These are phyloP conservation scores for Ellobius talpinus DNA, from an alignment of 2,113 vertebrate species.

Conservation along the genomic window DNA sequence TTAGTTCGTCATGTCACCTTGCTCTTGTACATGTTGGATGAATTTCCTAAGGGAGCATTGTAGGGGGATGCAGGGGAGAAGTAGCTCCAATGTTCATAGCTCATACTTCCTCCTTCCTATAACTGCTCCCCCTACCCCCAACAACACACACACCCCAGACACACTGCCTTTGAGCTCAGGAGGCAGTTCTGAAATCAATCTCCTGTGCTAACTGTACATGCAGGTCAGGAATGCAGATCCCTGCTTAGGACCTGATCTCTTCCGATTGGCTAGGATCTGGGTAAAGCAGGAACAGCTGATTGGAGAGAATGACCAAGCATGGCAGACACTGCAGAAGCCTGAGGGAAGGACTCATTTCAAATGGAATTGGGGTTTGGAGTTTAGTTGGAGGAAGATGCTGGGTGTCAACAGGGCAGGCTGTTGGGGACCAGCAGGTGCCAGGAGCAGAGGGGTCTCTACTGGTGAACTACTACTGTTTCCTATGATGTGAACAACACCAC, in stretches of 20 bases:
- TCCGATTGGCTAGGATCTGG: not conserved
- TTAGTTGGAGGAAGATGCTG: too few relatives aligned
- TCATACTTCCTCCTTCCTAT: not conserved
- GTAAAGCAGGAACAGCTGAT: not conserved
- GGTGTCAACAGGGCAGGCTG: not conserved
- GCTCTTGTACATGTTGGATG: not conserved
- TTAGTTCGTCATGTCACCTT: not conserved
- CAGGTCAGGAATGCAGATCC: too few relatives aligned
- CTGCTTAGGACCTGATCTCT: not conserved
- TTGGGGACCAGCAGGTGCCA: too few relatives aligned
- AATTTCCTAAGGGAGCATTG: too few relatives aligned
- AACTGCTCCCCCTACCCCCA: accelerated
- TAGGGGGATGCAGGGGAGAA: not conserved
- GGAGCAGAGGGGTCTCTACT: not conserved
- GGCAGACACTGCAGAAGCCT: not conserved
- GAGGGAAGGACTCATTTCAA: not conserved
- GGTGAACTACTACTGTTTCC: not conserved
- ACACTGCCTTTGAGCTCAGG: not conserved
- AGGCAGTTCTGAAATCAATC: not conserved
- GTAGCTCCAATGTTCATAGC: not conserved
- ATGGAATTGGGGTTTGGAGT: not conserved
- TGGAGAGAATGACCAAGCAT: not conserved
- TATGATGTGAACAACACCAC: too few relatives aligned
- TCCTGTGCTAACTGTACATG: not conserved
- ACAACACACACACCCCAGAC: not conserved